Evolutionary conservation across 2,888 invertebrate genomes (phyloP).

Genomic region (Myathropa florea): DNA sequence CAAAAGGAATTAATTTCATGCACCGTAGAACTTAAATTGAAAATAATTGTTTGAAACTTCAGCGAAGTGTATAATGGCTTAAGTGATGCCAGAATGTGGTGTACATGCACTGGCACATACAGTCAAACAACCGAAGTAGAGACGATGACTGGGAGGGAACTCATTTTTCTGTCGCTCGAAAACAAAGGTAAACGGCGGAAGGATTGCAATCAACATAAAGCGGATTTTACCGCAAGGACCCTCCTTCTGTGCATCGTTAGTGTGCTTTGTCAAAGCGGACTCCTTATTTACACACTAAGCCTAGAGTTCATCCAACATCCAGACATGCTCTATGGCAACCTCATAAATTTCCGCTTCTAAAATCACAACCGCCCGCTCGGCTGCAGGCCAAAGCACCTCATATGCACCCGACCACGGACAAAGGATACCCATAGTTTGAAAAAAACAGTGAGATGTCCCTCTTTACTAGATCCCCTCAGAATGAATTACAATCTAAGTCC

Average conservation of each 20-base stretch:
- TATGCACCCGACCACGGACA: background rate
- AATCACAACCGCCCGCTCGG: background rate
- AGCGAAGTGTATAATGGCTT: constrained; percentile 67
- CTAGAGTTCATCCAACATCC: constrained; percentile 2
- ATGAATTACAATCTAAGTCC: constrained; percentile 58
- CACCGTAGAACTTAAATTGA: constrained; percentile 74
- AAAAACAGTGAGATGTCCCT: background rate
- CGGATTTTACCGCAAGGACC: background rate
- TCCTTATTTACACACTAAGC: background rate
- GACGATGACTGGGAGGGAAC: background rate
- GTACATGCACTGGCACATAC: constrained; percentile 2
- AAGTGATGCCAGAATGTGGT: constrained; percentile 49
- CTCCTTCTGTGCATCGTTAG: background rate
- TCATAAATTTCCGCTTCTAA: constrained; percentile 35
- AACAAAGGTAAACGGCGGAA: constrained; percentile 23
- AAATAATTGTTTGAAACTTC: constrained; percentile 74
- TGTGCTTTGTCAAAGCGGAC: background rate
- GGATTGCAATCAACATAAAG: constrained; percentile 14
- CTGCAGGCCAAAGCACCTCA: background rate
- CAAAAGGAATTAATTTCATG: constrained; percentile 76
- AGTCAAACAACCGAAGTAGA: constrained; percentile 1
- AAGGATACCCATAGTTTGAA: background rate
- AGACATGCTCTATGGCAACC: constrained; percentile 28
- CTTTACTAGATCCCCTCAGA: background rate
- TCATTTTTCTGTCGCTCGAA: constrained; percentile 1